phyloP scores from a whole-genome alignment of 2,113 vertebrate species.

The Chaetodon auriga region DNA sequence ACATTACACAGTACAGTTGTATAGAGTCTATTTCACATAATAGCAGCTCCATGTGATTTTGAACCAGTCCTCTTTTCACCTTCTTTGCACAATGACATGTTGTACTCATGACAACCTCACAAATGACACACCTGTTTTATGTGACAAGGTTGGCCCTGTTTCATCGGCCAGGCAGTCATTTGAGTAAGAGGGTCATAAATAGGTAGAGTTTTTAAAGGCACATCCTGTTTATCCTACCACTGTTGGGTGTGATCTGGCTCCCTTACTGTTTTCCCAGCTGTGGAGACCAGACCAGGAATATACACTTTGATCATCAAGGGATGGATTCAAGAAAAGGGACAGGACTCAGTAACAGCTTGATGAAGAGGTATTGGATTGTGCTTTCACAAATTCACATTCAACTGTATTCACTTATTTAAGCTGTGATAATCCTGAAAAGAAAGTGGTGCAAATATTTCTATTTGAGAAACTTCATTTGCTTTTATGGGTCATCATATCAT shows the following conservation, averaged over 20 bases:
- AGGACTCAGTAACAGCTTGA: neutral
- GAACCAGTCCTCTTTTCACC: neutral
- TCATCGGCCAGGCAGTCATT: slow-evolving; percentile 38
- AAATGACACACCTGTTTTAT: slow-evolving; percentile 40
- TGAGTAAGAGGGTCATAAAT: slow-evolving; percentile 59
- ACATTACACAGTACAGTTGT: neutral
- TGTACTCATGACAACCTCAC: slow-evolving; percentile 4
- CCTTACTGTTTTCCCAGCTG: slow-evolving; percentile 71
- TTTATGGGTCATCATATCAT: slow-evolving; percentile 12
- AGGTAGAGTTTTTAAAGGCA: slow-evolving; percentile 85
- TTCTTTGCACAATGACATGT: neutral
- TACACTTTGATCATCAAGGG: slow-evolving; percentile 44
- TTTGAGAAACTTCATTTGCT: neutral
- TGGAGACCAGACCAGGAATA: slow-evolving; percentile 48
- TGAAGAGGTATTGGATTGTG: neutral
- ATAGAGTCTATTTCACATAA: neutral
- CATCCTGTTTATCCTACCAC: slow-evolving; percentile 88
- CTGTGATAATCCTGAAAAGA: neutral
- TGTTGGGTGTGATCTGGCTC: slow-evolving; percentile 87
- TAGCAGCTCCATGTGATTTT: neutral
- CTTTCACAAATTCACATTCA: neutral
- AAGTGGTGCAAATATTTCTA: slow-evolving; percentile 4
- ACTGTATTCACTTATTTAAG: neutral
- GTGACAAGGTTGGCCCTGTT: slow-evolving; percentile 52
- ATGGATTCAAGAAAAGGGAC: slow-evolving; percentile 16